Base-by-base conservation (phyloP, 2,888 invertebrate species). In the Loripinus fragilis region DNA sequence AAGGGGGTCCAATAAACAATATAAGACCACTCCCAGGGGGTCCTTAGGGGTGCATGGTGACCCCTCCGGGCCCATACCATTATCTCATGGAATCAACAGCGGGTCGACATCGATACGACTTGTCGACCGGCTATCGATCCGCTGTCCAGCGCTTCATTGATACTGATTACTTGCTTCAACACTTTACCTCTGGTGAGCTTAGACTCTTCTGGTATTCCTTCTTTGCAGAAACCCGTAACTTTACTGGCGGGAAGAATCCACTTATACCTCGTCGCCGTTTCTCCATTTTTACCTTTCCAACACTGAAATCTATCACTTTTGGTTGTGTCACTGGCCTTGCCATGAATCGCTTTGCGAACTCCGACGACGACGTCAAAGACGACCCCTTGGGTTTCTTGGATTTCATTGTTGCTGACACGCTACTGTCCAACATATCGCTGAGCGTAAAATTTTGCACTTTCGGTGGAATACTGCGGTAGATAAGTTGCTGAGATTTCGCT, bases 241-340 rank as follows among this genome's bases (percentile, higher is more conserved):
- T 88, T 52, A 89, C 85, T 0, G 89, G 86, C 7, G 89, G 89
- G 66, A 87, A 88, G 71, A 89, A 89, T 76, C 89, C 89, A 73
- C 84, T 85, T 15, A 87, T 84, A 35, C 86, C 87, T 52, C 88
- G 60, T 23, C 76, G 50, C 41, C 81, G 75, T 71, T 82, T 83
- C 20, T 85, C 79, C 23, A 78, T 68, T 28, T 69, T 72, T 48
- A 87, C 74, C 38, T 79, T 78, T 28, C 80, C 76, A 2, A 84
- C 82, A 74, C 85, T 87, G 74, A 90, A 89, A 41, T 89, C 89
- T 33, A 90, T 85, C 55, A 90, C 87, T 68, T 86, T 85, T 0
- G 90, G 90, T 45, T 87, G 87, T n/a, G 88, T 87, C 45, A 85
- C 87, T 8, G 89, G 89, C 30, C 87, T 71, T 5, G 88, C 70